phyloP scores from a whole-genome alignment of 2,888 invertebrate species.

The Coelopa pilipes region DNA sequence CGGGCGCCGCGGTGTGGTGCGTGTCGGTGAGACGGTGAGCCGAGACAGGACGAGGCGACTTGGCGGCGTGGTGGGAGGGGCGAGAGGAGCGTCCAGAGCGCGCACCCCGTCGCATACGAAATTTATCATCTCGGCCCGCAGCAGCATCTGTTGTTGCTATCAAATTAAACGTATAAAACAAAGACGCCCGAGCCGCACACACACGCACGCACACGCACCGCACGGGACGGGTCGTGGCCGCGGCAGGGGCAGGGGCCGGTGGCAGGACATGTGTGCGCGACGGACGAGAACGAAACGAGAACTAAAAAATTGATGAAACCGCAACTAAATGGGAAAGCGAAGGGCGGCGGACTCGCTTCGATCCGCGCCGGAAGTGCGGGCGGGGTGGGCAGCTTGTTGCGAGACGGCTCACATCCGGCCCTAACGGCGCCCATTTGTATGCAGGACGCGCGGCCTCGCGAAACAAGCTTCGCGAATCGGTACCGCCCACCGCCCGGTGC shows the following conservation, averaged over 20 bases:
- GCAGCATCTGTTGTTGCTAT: slow-evolving; percentile 55
- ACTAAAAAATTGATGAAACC: slow-evolving; percentile 48
- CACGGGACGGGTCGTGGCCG: too few species aligned
- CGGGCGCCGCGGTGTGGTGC: too few species aligned
- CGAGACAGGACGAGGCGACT: too few species aligned
- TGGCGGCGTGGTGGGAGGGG: too few species aligned
- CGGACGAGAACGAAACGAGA: slow-evolving; percentile 32
- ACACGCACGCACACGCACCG: too few species aligned
- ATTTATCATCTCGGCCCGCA: slow-evolving; percentile 40
- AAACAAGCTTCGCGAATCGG: too few species aligned
- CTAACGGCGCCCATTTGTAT: slow-evolving; percentile 47
- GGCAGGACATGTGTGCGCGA: neutral
- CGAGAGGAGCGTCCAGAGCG: too few species aligned
- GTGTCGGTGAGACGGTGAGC: too few species aligned
- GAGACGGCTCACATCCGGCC: slow-evolving; percentile 27
- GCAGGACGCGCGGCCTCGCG: slow-evolving; percentile 24
- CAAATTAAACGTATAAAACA: slow-evolving; percentile 53
- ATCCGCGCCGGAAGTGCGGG: slow-evolving; percentile 37
- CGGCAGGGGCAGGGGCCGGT: too few species aligned
- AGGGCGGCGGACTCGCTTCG: slow-evolving; percentile 31
- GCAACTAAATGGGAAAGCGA: slow-evolving; percentile 45
- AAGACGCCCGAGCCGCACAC: slow-evolving; percentile 36
- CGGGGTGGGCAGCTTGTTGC: slow-evolving; percentile 3
- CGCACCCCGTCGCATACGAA: slow-evolving; percentile 16
- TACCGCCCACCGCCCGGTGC: too few species aligned